Evolutionary conservation across 2,888 invertebrate species (phyloP), one percentile per base, ranked within the genome.

Genomic region (Phasia obesa): DNA sequence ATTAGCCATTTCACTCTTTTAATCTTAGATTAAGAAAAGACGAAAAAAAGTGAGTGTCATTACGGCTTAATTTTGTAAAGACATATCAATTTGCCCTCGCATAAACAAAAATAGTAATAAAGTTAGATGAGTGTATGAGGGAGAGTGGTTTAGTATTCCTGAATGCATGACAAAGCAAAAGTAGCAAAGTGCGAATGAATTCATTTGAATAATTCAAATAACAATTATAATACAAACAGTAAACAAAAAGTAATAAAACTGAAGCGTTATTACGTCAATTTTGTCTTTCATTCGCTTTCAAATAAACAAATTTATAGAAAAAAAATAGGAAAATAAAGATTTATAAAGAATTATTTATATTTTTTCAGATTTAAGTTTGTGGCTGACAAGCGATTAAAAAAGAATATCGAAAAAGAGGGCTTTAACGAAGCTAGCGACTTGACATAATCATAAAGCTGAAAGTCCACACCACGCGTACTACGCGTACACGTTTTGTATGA

Each of bases 231-330:
- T 13, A 38, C 38, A n/a, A 11, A 38, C 38, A 4, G 7, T 11
- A 11, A 38, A 38, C 11, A 38, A 38, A 47, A 55, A 23, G 31
- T 21, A 51, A 31, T n/a, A 15, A 21, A 42, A 6, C 19, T 62
- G 23, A 59, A 60, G 5, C 2, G 19, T 27, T 17, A 55, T 55
- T 55, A 55, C 55, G 55, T 55, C 17, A 57, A 57, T 57, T 57
- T 11, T 19, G 23, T 0, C 60, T n/a, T 42, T 60, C 38, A 23
- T 23, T 60, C 21, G 21, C 7, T 38, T 59, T 15, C 19, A 59
- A 35, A n/a, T n/a, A n/a, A n/a, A n/a, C n/a, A n/a, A n/a, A n/a
- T n/a, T n/a, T n/a, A n/a, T n/a, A n/a, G n/a, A n/a, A n/a, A n/a
- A n/a, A n/a, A n/a, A n/a, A n/a, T n/a, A 59, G 23, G 11, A 23